These are phyloP conservation scores for Cenopis cana DNA, from an alignment of 2,888 invertebrate species.

Conservation along the genomic window DNA sequence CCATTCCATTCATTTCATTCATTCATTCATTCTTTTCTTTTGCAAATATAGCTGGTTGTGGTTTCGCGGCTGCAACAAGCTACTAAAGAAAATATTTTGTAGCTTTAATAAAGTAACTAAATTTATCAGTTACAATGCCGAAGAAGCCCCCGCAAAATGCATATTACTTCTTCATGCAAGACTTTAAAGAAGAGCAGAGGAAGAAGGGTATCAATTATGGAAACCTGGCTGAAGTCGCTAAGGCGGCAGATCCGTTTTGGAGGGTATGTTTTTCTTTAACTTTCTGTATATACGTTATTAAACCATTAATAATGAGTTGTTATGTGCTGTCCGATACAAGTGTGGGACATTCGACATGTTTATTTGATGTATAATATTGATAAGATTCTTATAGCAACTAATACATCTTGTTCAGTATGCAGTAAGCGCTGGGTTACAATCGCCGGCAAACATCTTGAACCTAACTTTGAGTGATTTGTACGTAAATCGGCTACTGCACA, in stretches of 20 bases:
- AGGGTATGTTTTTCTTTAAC: slow-evolving; percentile 58
- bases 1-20: neutral
- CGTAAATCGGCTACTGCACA: too few species aligned
- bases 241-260: slow-evolving; percentile 72
- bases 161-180: slow-evolving; percentile 72
- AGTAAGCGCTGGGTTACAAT: too few species aligned
- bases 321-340: neutral
- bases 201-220: slow-evolving; percentile 65
- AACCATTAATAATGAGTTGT: neutral
- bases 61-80: too few species aligned
- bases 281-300: slow-evolving; percentile 9
- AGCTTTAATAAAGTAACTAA: neutral
- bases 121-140: slow-evolving; percentile 61
- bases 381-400: too few species aligned
- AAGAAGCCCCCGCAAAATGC: slow-evolving; percentile 69
- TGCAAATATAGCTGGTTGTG: neutral
- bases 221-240: slow-evolving; percentile 64
- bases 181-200: slow-evolving; percentile 67
- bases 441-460: too few species aligned
- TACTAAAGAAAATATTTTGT: neutral
- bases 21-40: neutral
- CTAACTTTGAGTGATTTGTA: too few species aligned
- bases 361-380: too few species aligned
- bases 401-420: too few species aligned
- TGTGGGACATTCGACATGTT: neutral